These are phyloP conservation scores for Platysternon megacephalum DNA, from an alignment of 2,113 vertebrate genomes.

Conservation along the genomic window DNA sequence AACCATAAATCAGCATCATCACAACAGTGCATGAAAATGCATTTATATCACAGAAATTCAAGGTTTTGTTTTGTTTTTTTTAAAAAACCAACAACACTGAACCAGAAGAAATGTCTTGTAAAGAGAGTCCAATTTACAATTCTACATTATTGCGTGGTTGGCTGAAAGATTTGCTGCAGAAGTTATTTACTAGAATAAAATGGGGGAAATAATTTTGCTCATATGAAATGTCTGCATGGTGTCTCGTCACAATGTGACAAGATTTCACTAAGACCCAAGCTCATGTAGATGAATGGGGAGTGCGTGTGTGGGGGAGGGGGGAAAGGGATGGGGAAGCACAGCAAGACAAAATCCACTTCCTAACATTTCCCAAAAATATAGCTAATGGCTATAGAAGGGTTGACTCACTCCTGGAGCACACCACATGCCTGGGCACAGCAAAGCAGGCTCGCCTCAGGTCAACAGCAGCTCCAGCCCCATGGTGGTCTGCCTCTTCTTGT, in stretches of 20 bases:
- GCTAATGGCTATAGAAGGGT: rapidly evolving
- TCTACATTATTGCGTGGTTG: not conserved
- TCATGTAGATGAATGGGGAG: not conserved
- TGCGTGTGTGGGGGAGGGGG: too few species aligned
- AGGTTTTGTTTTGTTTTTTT: not conserved
- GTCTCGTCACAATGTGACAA: not conserved
- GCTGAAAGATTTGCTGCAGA: not conserved
- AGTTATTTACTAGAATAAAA: not conserved
- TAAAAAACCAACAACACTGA: not conserved
- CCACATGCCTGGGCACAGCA: not conserved
- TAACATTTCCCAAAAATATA: not conserved
- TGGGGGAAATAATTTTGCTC: not conserved
- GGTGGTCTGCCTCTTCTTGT: not conserved
- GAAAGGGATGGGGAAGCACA: not conserved
- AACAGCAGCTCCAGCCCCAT: not conserved
- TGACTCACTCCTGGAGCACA: not conserved
- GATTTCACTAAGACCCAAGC: not conserved
- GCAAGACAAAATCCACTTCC: not conserved
- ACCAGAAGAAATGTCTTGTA: not conserved
- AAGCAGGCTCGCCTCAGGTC: not conserved
- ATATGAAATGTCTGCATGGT: not conserved
- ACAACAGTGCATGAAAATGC: conserved; percentile 6
- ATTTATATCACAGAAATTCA: not conserved
- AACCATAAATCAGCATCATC: not conserved
- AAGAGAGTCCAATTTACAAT: not conserved